Conservation (phyloP, 2,797 vertebrate genomes). For the Loris lydekkerianus region DNA sequence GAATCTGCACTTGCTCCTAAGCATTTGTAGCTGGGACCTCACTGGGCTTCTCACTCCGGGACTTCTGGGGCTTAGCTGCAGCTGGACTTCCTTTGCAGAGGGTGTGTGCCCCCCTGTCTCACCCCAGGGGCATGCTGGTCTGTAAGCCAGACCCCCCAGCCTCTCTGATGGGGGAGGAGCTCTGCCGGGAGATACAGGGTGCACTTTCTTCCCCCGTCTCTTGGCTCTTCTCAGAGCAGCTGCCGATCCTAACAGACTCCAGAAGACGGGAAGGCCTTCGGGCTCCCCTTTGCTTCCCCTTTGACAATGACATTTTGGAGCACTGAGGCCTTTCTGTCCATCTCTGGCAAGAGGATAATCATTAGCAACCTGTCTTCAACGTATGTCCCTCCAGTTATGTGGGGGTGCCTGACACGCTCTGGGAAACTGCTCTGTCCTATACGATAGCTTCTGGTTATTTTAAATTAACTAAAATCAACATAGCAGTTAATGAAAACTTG, state of each 20-base stretch:
- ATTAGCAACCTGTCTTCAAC: neutral
- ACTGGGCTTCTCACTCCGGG: neutral
- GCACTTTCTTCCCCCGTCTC: neutral
- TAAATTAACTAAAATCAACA: neutral
- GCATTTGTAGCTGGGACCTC: neutral
- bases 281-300: neutral
- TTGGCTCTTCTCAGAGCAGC: neutral
- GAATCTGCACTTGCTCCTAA: neutral
- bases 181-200: accelerated
- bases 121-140: accelerated
- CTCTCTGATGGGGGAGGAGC: neutral
- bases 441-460: neutral
- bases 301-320: neutral
- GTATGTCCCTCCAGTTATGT: neutral
- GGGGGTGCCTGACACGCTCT: neutral
- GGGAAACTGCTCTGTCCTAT: neutral
- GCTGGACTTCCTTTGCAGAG: neutral
- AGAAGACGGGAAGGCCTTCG: neutral
- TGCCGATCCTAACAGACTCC: neutral
- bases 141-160: accelerated
- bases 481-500: neutral
- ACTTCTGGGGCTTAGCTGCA: neutral
- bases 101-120: neutral
- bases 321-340: neutral
- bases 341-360: neutral